Percentiles rank a stretch among this genome's conserved stretches.
Conservation (phyloP, 2,888 invertebrate species). For the Doris montereyensis region DNA sequence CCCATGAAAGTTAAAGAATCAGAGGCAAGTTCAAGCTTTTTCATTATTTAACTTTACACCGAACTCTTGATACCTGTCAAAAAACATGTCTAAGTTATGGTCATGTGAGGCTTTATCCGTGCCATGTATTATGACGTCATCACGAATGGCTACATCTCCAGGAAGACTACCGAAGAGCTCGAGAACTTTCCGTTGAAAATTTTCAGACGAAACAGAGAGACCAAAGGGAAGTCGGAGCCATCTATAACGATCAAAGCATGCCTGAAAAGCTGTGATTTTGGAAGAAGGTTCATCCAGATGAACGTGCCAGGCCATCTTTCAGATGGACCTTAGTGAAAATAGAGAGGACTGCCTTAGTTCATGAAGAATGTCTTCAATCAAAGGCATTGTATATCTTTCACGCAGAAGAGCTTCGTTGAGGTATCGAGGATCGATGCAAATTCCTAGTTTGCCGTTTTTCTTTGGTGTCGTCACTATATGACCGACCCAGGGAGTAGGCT, state of each 20-base stretch:
- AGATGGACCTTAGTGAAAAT: conserved; percentile 26
- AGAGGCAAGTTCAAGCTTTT: conserved; percentile 28
- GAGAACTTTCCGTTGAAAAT: conserved; percentile 46
- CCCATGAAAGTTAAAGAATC: conserved; percentile 43
- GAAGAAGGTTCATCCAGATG: conserved; percentile 46
- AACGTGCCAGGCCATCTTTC: conserved; percentile 36
- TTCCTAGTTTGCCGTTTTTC: conserved; percentile 33
- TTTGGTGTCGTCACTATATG: conserved; percentile 43
- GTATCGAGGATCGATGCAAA: conserved; percentile 48
- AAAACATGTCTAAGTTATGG: conserved; percentile 30
- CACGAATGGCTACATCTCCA: conserved; percentile 45
- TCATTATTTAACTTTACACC: conserved; percentile 43
- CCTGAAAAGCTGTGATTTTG: conserved; percentile 43
- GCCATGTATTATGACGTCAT: conserved; percentile 46
- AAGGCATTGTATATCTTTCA: conserved; percentile 43
- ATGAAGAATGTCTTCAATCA: conserved; percentile 46
- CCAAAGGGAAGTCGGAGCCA: conserved; percentile 48
- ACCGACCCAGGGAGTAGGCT: conserved; percentile 42
- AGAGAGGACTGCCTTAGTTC: conserved; percentile 41
- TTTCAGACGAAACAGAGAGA: conserved; percentile 42
- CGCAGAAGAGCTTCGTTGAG: conserved; percentile 38
- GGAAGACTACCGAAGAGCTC: conserved; percentile 43
- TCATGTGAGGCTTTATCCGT: conserved; percentile 41
- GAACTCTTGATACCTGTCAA: conserved; percentile 43
- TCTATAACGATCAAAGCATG: conserved; percentile 44